Evolutionary conservation across 2,888 invertebrate genomes (phyloP).

Genomic region (Lasioglossum zephyrum): DNA sequence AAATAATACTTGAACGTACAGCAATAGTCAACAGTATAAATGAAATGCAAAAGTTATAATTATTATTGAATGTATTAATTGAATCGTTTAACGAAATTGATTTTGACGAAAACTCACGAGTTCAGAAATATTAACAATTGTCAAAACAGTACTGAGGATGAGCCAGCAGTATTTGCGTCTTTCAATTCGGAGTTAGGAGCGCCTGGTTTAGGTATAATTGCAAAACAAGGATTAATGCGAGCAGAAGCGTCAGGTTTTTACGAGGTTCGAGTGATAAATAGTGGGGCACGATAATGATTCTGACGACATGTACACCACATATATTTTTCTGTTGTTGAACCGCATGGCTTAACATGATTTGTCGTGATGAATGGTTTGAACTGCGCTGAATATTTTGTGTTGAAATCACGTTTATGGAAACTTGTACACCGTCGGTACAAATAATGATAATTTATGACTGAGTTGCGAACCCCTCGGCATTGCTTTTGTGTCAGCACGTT

Average conservation of each 20-base stretch:
- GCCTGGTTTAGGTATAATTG: neutral
- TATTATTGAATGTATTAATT: neutral
- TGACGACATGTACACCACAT: slow-evolving; percentile 58
- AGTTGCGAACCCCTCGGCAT: slow-evolving; percentile 36
- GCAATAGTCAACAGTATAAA: neutral
- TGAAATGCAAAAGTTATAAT: neutral
- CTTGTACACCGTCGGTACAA: slow-evolving; percentile 34
- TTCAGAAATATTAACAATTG: neutral
- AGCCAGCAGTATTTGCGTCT: neutral
- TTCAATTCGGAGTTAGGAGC: neutral
- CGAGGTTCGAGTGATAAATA: slow-evolving; percentile 60
- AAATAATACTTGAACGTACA: neutral
- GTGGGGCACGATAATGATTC: slow-evolving; percentile 30
- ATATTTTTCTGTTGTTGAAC: slow-evolving; percentile 56
- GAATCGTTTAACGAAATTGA: neutral
- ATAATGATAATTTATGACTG: slow-evolving; percentile 32
- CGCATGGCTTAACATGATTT: slow-evolving; percentile 56
- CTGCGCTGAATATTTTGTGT: slow-evolving; percentile 46
- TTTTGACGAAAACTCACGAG: neutral
- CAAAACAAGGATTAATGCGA: neutral
- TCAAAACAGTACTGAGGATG: neutral
- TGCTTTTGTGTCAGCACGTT: neutral
- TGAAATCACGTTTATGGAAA: slow-evolving; percentile 60
- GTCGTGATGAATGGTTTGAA: slow-evolving; percentile 62
- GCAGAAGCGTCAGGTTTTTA: slow-evolving; percentile 8